Conservation (phyloP, 2,888 invertebrate species). For the Drosophila quinaria region DNA sequence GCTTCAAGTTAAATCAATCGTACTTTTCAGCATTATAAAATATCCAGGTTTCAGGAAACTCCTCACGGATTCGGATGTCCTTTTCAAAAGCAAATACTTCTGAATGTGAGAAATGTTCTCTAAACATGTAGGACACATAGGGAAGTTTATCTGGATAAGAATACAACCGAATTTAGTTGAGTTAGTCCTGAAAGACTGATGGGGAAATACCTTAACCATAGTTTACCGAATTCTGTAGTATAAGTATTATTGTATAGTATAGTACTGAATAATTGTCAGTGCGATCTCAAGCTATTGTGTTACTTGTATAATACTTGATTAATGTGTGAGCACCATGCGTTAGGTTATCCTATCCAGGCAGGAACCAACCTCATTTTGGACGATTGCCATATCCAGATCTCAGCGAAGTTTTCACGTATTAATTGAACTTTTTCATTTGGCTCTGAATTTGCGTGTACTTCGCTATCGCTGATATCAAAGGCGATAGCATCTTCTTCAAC, state of each 20-base stretch:
- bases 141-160: conserved; percentile 21
- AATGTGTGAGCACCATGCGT: conserved; percentile 30
- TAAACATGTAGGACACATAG: conserved; percentile 22
- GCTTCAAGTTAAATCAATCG: conserved; percentile 1
- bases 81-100: background rate
- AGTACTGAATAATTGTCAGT: conserved; percentile 10
- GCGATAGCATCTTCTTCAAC: conserved; percentile 1
- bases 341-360: conserved; percentile 12
- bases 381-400: conserved; percentile 72
- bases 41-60: conserved; percentile 46
- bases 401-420: conserved; percentile 64
- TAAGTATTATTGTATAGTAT: background rate
- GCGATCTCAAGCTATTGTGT: conserved; percentile 28
- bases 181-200: conserved; percentile 16
- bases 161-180: conserved; percentile 12
- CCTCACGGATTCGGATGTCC: conserved; percentile 43
- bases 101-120: background rate
- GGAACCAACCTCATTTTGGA: conserved; percentile 56
- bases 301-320: conserved; percentile 23
- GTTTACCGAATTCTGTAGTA: conserved; percentile 4
- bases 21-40: conserved; percentile 27
- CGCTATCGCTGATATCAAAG: background rate
- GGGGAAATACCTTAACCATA: conserved; percentile 38
- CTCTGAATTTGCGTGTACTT: background rate
- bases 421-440: conserved; percentile 8